Conservation (phyloP, 2,797 vertebrate species). For the Neosilurus mollespiculum region DNA sequence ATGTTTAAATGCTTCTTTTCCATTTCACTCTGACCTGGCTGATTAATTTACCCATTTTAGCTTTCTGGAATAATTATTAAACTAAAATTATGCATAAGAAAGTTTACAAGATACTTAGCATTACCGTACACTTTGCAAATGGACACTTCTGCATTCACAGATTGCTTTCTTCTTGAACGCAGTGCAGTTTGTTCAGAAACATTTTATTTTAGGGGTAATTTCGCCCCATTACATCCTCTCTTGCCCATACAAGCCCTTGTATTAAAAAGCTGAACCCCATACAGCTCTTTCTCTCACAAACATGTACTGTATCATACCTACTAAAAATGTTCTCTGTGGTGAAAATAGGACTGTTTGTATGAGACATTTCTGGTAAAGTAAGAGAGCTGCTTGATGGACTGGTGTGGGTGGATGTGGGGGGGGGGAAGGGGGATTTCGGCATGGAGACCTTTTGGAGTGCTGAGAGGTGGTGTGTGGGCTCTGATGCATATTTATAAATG, state of each 20-base stretch:
- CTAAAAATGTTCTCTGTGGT: neutral
- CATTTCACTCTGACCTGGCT: neutral
- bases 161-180: constrained; percentile 1
- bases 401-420: constrained; percentile 35
- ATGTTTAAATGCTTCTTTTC: no score
- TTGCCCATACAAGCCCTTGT: neutral
- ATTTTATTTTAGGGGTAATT: constrained; percentile 37
- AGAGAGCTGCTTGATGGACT: constrained; percentile 27
- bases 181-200: constrained; percentile 21
- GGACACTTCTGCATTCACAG: neutral
- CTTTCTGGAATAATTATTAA: neutral
- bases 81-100: neutral
- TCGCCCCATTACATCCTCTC: constrained; percentile 24
- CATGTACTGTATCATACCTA: neutral
- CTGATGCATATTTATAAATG: constrained; percentile 57
- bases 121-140: neutral
- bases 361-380: constrained; percentile 23
- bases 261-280: constrained; percentile 28
- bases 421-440: constrained; percentile 19
- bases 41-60: neutral
- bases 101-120: neutral
- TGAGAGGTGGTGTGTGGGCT: constrained; percentile 43
- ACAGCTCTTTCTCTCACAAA: neutral
- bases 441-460: constrained; percentile 42
- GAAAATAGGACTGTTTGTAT: constrained; percentile 34